Evolutionary conservation across 2,113 vertebrate species (phyloP).

Genomic region (Trichechus manatus): DNA sequence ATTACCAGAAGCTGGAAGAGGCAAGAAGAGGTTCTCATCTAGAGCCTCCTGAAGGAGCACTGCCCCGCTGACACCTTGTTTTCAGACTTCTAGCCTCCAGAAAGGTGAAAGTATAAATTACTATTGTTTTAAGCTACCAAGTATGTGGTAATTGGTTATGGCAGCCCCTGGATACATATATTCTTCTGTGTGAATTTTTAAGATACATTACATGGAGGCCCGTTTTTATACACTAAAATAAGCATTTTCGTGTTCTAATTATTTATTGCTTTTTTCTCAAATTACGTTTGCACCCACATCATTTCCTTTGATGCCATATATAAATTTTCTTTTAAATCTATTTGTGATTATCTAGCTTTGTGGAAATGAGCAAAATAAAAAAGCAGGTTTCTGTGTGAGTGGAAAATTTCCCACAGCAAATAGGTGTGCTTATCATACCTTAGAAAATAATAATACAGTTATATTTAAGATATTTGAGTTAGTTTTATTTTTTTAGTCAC

Average conservation of each 20-base stretch:
- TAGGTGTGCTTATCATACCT: background rate
- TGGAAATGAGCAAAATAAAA: constrained; percentile 13
- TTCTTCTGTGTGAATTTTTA: background rate
- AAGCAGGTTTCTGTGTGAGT: background rate
- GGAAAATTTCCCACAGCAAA: constrained; percentile 59
- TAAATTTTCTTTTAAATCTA: constrained; percentile 52
- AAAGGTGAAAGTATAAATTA: too few species aligned
- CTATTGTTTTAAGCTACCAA: too few species aligned
- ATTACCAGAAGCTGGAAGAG: too few species aligned
- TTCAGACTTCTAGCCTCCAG: too few species aligned
- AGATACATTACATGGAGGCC: background rate
- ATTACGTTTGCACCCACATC: background rate
- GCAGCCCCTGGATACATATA: background rate
- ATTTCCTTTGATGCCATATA: constrained; percentile 41
- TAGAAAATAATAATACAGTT: constrained; percentile 3
- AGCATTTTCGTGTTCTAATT: constrained; percentile 43
- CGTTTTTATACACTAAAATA: constrained; percentile 2
- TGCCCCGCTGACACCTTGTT: too few species aligned
- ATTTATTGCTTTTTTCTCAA: constrained; percentile 58
- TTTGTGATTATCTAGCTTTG: constrained; percentile 46
- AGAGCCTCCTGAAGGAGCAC: too few species aligned
- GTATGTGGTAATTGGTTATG: too few species aligned
- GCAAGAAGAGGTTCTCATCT: too few species aligned
- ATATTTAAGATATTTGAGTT: background rate
- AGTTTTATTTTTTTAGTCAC: background rate